phyloP scores from a whole-genome alignment of 1,140 invertebrate species.

The Sarcophaga bullata region DNA sequence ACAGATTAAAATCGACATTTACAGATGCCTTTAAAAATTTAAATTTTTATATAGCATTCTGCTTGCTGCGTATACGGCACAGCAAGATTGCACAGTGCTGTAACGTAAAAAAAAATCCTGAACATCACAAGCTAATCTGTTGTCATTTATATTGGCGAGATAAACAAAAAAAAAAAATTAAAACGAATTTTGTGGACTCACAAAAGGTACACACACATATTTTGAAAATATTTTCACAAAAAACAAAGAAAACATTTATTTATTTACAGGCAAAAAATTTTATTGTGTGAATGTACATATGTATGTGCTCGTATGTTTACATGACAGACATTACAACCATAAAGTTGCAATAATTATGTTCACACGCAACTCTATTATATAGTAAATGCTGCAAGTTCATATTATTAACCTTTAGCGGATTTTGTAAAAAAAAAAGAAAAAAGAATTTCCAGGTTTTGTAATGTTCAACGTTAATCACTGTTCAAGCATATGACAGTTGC shows the following conservation, averaged over 20 bases:
- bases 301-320: background rate
- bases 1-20: slow-evolving; percentile 14
- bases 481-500: slow-evolving; percentile 12
- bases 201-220: background rate
- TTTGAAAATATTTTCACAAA: background rate
- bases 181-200: background rate
- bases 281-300: background rate
- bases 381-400: background rate
- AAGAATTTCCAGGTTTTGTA: slow-evolving; percentile 1
- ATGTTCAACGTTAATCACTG: background rate
- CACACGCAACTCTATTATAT: slow-evolving; percentile 27
- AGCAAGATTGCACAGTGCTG: background rate
- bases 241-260: background rate
- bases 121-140: slow-evolving; percentile 24
- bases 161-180: background rate
- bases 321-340: background rate
- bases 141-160: slow-evolving; percentile 31
- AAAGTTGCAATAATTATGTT: background rate
- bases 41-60: too few relatives aligned
- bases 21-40: too few relatives aligned
- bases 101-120: background rate
- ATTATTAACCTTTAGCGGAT: slow-evolving; percentile 26
- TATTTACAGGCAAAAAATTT: background rate
- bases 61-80: background rate
- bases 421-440: background rate